Evolutionary conservation across 2,888 invertebrate species (phyloP).

Genomic region (Acholoe squamosa): DNA sequence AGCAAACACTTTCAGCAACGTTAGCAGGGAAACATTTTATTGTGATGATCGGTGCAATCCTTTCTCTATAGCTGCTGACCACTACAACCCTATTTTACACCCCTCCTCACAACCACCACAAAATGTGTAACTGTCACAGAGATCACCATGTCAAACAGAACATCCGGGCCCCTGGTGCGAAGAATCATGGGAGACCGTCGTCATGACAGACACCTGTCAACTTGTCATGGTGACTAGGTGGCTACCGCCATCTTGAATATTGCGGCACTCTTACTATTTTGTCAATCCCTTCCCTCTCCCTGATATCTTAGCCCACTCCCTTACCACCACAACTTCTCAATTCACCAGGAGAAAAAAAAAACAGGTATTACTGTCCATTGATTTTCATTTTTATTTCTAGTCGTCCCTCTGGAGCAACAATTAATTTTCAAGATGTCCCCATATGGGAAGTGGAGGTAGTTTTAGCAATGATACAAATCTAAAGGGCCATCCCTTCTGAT

Average conservation of each 20-base stretch:
- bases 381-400: slow-evolving; percentile 1
- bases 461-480: too few species aligned
- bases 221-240: slow-evolving; percentile 16
- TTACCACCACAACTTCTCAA: neutral
- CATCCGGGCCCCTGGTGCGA: neutral
- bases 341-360: neutral
- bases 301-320: neutral
- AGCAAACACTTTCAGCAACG: too few species aligned
- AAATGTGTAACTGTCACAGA: neutral
- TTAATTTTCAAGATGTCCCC: neutral
- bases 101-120: neutral
- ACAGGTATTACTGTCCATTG: neutral
- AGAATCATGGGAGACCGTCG: slow-evolving; percentile 19
- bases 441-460: too few species aligned
- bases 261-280: neutral
- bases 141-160: neutral
- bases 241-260: neutral
- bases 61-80: too few species aligned
- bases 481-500: too few species aligned
- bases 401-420: neutral
- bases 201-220: slow-evolving; percentile 37
- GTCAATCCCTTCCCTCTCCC: neutral
- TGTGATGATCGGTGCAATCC: too few species aligned
- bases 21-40: too few species aligned
- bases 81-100: too few species aligned